A percentile compares a stretch with the other conserved stretches of the same genome.
These are phyloP conservation scores for Gouania willdenowi DNA, from an alignment of 2,797 vertebrate species.

Conservation along the genomic window DNA sequence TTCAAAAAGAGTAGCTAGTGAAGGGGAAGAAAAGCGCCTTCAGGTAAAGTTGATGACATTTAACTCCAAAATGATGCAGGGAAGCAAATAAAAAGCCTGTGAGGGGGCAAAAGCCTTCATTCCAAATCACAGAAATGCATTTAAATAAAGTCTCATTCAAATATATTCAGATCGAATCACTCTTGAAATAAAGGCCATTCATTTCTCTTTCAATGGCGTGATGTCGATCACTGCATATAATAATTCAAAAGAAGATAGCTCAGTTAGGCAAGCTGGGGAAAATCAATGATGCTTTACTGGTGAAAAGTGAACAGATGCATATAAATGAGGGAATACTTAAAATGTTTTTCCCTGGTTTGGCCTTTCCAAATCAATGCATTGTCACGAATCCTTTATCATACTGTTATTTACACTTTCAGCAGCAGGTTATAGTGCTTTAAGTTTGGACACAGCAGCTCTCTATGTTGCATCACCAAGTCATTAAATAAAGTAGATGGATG, in stretches of 20 bases:
- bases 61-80: constrained; percentile 52
- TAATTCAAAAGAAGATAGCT: constrained; percentile 73
- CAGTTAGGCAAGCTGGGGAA: constrained; percentile 60
- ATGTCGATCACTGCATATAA: constrained; percentile 62
- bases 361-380: constrained; percentile 6
- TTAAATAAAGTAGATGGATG: constrained; percentile 18
- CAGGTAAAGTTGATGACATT: constrained; percentile 48
- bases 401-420: neutral
- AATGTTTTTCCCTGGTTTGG: constrained; percentile 18
- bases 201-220: constrained; percentile 53
- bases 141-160: constrained; percentile 67
- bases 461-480: constrained; percentile 11
- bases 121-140: constrained; percentile 62
- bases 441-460: neutral
- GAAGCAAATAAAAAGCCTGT: constrained; percentile 34
- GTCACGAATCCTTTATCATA: too few relatives aligned
- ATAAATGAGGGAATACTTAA: constrained; percentile 47
- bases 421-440: neutral
- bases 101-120: constrained; percentile 63
- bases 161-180: constrained; percentile 69
- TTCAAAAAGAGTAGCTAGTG: constrained; percentile 14
- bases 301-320: constrained; percentile 58
- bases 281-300: constrained; percentile 66
- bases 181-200: constrained; percentile 65
- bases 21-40: constrained; percentile 1